Evolutionary conservation across 2,113 vertebrate species (phyloP).

Genomic region (Nothocercus julius): DNA sequence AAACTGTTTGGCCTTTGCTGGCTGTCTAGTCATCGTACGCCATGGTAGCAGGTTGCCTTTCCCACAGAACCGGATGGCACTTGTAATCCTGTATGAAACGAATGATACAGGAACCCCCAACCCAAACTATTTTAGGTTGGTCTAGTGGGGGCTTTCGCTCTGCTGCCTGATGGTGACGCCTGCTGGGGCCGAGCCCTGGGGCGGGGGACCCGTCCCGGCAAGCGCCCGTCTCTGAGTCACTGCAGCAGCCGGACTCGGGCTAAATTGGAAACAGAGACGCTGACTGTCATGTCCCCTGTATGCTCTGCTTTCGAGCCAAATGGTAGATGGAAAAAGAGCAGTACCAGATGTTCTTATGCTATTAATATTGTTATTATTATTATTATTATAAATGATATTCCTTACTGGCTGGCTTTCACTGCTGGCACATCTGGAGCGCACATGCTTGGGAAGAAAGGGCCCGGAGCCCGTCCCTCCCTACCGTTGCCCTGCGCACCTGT

Average conservation of each 20-base stretch:
- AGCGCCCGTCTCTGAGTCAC: not conserved
- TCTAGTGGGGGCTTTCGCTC: rapidly evolving
- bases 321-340: constrained; percentile 44
- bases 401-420: not conserved
- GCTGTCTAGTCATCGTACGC: not conserved
- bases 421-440: constrained; percentile 22
- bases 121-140: not conserved
- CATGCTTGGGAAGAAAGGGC: constrained; percentile 11
- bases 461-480: not conserved
- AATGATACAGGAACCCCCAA: not conserved
- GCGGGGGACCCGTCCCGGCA: not conserved
- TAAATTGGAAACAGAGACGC: constrained; percentile 63
- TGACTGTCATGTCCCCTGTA: constrained; percentile 35
- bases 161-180: not conserved
- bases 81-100: not conserved
- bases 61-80: not conserved
- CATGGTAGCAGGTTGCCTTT: not conserved
- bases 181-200: rapidly evolving
- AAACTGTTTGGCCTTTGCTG: constrained; percentile 12
- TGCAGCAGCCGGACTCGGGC: constrained; percentile 26
- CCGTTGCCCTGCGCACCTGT: constrained; percentile 25
- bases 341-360: constrained; percentile 68
- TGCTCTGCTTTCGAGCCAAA: constrained; percentile 56
- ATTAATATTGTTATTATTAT: constrained; percentile 70
- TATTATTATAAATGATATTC: constrained; percentile 67